Percentiles rank a stretch among this genome's conserved stretches.
Evolutionary conservation across 2,797 vertebrate species (phyloP).

Genomic region (Thamnophis elegans): DNA sequence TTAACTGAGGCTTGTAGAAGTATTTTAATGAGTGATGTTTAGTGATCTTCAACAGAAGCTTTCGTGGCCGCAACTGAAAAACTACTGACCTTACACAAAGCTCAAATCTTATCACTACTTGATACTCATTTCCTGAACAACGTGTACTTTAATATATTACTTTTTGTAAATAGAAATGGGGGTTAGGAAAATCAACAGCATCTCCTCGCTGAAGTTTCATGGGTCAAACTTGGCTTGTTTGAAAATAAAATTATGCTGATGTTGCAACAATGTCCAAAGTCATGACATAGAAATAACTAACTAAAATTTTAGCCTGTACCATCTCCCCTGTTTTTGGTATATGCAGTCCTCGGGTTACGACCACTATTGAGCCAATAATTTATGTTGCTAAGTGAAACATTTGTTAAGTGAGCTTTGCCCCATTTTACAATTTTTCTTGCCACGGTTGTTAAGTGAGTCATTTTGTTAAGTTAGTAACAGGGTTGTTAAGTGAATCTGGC

Average conservation of each 20-base stretch:
- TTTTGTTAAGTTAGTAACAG: background rate
- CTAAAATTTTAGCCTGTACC: background rate
- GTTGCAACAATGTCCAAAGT: background rate
- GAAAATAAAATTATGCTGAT: background rate
- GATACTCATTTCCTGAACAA: conserved; percentile 44
- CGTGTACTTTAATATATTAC: conserved; percentile 46
- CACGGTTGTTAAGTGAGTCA: background rate
- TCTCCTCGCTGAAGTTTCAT: background rate
- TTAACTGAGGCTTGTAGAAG: conserved; percentile 68
- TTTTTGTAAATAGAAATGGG: conserved; percentile 54
- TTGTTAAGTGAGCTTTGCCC: background rate
- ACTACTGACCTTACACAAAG: conserved; percentile 50
- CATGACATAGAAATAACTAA: background rate
- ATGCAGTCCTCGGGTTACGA: background rate
- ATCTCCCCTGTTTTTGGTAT: background rate
- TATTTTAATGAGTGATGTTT: conserved; percentile 59
- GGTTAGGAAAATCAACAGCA: conserved; percentile 29
- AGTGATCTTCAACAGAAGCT: conserved; percentile 44
- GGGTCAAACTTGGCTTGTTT: background rate
- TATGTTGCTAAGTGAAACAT: background rate
- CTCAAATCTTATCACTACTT: conserved; percentile 41
- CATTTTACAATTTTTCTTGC: background rate
- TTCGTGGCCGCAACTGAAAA: conserved; percentile 49
- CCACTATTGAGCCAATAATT: background rate
- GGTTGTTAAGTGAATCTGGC: background rate